Percentiles rank a stretch among this genome's conserved stretches.
These are phyloP conservation scores for Agrotis ipsilon DNA, from an alignment of 2,888 invertebrate species.

Conservation along the genomic window DNA sequence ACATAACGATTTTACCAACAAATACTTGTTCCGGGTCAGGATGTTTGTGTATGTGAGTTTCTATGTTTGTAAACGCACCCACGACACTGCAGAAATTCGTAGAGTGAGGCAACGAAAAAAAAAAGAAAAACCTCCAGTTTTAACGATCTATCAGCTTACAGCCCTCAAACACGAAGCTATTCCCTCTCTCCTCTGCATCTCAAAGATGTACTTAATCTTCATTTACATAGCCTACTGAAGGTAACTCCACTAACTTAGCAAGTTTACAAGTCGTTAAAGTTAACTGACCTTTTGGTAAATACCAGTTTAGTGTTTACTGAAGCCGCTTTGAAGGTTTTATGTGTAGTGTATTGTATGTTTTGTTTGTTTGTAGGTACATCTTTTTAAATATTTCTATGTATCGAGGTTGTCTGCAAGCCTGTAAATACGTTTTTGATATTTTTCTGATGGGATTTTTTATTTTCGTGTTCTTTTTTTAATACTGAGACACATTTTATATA, in stretches of 20 bases:
- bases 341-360: not conserved
- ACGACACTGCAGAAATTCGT: too few relatives aligned
- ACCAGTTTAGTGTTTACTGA: conserved; percentile 57
- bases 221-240: conserved; percentile 62
- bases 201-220: conserved; percentile 55
- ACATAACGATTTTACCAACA: too few relatives aligned
- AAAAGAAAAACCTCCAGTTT: not conserved
- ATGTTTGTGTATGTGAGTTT: too few relatives aligned
- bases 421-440: too few relatives aligned
- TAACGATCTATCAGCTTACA: not conserved
- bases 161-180: conserved; percentile 17
- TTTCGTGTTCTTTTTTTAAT: too few relatives aligned
- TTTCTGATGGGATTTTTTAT: too few relatives aligned
- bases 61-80: too few relatives aligned
- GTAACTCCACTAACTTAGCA: conserved; percentile 62
- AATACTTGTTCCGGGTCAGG: too few relatives aligned
- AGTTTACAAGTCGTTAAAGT: conserved; percentile 74
- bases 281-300: conserved; percentile 71
- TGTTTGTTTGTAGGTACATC: conserved; percentile 15
- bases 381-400: not conserved
- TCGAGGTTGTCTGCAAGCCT: not conserved
- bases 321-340: conserved; percentile 38
- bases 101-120: too few relatives aligned
- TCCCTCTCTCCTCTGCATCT: conserved; percentile 26
- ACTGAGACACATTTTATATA: too few relatives aligned